Evolutionary conservation across 1,140 invertebrate genomes (phyloP).

Genomic region (Penaeus japonicus): DNA sequence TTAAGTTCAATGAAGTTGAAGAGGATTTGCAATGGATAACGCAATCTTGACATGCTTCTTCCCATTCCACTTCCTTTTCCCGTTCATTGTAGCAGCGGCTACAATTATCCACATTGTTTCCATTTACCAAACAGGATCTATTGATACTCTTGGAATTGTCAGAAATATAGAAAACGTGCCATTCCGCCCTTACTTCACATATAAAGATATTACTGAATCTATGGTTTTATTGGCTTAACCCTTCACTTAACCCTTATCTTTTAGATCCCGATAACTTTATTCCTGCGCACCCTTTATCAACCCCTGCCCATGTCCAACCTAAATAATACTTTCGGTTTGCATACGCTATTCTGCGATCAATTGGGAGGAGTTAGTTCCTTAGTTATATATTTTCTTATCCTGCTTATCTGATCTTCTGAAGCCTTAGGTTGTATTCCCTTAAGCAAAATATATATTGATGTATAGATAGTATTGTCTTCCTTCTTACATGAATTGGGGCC

Average conservation of each 20-base stretch:
- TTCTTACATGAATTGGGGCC: constrained; percentile 75
- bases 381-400: not conserved
- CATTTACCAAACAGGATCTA: constrained; percentile 71
- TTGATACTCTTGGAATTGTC: constrained; percentile 70
- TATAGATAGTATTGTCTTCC: constrained; percentile 67
- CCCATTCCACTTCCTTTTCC: constrained; percentile 75
- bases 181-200: constrained; percentile 65
- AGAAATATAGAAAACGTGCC: constrained; percentile 72
- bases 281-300: constrained; percentile 47
- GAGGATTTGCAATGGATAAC: constrained; percentile 75
- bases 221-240: not conserved
- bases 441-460: constrained; percentile 56
- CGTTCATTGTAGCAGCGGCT: constrained; percentile 72
- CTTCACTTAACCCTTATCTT: not conserved
- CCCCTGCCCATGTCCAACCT: constrained; percentile 59
- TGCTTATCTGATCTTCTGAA: not conserved
- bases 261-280: constrained; percentile 53
- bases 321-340: constrained; percentile 61
- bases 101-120: constrained; percentile 71
- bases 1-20: constrained; percentile 74
- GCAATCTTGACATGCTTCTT: constrained; percentile 76
- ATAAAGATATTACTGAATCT: not conserved
- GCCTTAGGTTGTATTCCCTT: not conserved
- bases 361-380: constrained; percentile 38
- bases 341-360: constrained; percentile 60